Evolutionary conservation across 2,113 vertebrate species (phyloP).

Genomic region (Scartelaos histophorus): DNA sequence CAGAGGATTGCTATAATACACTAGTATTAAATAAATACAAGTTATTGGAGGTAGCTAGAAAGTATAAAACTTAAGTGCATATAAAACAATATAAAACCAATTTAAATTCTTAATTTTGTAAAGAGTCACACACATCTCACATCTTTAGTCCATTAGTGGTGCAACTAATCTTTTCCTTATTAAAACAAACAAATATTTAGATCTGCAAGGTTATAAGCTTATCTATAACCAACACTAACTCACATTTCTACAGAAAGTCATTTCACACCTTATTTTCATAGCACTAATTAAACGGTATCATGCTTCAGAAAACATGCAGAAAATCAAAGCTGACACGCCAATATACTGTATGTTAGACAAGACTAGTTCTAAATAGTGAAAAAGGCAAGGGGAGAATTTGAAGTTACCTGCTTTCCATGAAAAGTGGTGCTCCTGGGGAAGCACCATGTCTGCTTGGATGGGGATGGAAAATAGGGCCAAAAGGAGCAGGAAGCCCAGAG

Average conservation of each 20-base stretch:
- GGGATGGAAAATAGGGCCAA: conserved; percentile 80
- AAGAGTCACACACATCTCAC: too few relatives aligned
- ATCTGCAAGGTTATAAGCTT: too few relatives aligned
- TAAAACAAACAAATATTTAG: too few relatives aligned
- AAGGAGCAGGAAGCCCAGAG: conserved; percentile 75
- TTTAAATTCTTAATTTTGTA: too few relatives aligned
- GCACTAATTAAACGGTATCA: background rate
- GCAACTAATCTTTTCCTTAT: too few relatives aligned
- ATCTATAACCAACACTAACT: too few relatives aligned
- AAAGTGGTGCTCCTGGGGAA: conserved; percentile 84
- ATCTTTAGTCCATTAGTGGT: too few relatives aligned
- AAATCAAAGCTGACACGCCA: background rate
- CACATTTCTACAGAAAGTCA: too few relatives aligned
- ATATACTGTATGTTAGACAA: background rate
- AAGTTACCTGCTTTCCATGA: conserved; percentile 93
- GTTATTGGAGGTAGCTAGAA: background rate
- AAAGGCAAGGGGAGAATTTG: background rate
- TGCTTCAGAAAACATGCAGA: background rate
- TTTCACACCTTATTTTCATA: background rate
- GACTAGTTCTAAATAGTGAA: background rate
- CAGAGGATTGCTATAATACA: too few relatives aligned
- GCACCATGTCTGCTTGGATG: conserved; percentile 78
- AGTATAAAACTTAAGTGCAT: too few relatives aligned
- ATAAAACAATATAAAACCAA: too few relatives aligned
- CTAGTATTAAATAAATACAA: too few relatives aligned